A percentile compares a stretch with the other conserved stretches of the same genome.
Evolutionary conservation across 2,888 invertebrate genomes (phyloP).

Genomic region (Harpalus rufipes): DNA sequence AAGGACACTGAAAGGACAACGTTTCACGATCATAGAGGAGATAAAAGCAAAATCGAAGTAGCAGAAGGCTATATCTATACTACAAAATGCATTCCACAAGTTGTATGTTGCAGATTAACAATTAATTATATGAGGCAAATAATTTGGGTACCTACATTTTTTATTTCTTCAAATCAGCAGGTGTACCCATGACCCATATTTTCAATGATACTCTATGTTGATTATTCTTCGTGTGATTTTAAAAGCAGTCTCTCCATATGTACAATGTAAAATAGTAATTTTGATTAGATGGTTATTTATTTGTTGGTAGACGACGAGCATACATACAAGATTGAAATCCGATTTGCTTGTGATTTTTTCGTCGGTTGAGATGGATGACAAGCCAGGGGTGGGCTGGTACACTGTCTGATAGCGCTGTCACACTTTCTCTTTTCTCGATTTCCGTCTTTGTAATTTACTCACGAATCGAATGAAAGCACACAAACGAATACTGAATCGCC

Average conservation of each 20-base stretch:
- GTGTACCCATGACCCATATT: too few species aligned
- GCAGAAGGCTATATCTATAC: too few species aligned
- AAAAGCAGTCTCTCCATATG: background rate
- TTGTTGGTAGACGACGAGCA: background rate
- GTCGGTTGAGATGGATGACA: background rate
- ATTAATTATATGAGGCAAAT: too few species aligned
- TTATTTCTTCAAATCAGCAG: too few species aligned
- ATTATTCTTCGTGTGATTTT: too few species aligned
- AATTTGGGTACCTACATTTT: too few species aligned
- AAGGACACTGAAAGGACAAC: too few species aligned
- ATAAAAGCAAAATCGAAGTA: too few species aligned
- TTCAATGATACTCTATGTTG: too few species aligned
- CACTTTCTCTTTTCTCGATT: slow-evolving; percentile 28
- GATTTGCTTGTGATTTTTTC: slow-evolving; percentile 21
- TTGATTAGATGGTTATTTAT: background rate
- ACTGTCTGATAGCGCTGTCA: slow-evolving; percentile 14
- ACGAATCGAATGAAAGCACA: slow-evolving; percentile 25
- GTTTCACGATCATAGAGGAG: too few species aligned
- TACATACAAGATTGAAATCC: background rate
- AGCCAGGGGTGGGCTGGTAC: background rate
- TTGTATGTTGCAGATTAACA: too few species aligned
- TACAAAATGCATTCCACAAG: too few species aligned
- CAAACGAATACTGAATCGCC: slow-evolving; percentile 9
- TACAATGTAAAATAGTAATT: background rate
- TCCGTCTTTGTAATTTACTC: slow-evolving; percentile 29